Conservation (phyloP, 2,888 invertebrate genomes). For the Falcaria lacertinaria region DNA sequence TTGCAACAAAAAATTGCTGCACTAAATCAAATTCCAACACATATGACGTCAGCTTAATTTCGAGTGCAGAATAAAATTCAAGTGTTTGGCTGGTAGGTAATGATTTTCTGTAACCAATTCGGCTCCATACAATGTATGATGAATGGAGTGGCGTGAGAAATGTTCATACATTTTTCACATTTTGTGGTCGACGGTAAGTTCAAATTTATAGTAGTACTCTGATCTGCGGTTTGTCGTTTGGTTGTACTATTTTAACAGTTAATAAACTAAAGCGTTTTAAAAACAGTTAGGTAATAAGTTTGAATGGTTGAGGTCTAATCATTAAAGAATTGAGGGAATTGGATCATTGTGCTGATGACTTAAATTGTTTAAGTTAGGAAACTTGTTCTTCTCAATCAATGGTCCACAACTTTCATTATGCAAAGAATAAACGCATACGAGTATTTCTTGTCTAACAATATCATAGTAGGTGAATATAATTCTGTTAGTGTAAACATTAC, state of each 20-base stretch:
- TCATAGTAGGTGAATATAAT: too few relatives aligned
- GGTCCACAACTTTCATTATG: too few relatives aligned
- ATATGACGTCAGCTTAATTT: not conserved
- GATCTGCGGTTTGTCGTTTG: not conserved
- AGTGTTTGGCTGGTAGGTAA: not conserved
- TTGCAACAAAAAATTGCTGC: too few relatives aligned
- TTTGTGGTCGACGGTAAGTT: not conserved
- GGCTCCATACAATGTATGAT: conserved; percentile 42
- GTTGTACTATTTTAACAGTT: too few relatives aligned
- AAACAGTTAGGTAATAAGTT: not conserved
- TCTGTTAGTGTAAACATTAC: too few relatives aligned
- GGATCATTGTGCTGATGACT: too few relatives aligned
- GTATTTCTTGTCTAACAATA: too few relatives aligned
- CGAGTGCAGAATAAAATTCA: conserved; percentile 39
- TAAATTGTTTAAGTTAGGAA: too few relatives aligned
- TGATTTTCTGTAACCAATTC: conserved; percentile 6
- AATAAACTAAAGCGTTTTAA: not conserved
- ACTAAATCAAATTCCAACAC: not conserved
- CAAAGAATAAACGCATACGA: too few relatives aligned
- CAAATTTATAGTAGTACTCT: not conserved
- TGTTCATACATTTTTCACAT: conserved; percentile 33
- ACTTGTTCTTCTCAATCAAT: too few relatives aligned
- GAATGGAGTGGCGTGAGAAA: conserved; percentile 54
- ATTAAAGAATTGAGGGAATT: too few relatives aligned
- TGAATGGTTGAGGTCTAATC: too few relatives aligned